These are phyloP conservation scores for Hirundo rustica DNA, from an alignment of 2,797 vertebrate species.

Conservation along the genomic window DNA sequence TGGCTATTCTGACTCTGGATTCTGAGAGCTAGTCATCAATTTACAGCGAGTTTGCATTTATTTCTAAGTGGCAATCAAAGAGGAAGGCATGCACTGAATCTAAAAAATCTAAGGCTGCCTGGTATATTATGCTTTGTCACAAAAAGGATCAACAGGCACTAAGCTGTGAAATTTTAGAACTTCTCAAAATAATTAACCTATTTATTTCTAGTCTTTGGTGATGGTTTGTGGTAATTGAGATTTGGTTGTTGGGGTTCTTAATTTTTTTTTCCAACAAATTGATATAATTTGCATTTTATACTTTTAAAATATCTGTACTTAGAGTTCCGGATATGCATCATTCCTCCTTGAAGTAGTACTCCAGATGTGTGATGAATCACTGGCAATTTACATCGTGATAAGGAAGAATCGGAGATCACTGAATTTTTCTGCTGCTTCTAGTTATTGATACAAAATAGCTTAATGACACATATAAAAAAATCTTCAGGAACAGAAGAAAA, in stretches of 20 bases:
- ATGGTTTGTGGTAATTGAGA: accelerated
- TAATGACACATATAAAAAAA: not conserved
- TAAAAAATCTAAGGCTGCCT: not conserved
- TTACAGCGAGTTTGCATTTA: not conserved
- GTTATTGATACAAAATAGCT: not conserved
- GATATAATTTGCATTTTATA: not conserved
- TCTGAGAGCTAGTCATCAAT: not conserved
- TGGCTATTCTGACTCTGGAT: not conserved
- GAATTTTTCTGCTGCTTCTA: not conserved
- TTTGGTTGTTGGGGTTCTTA: accelerated
- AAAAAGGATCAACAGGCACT: not conserved
- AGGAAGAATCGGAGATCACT: not conserved
- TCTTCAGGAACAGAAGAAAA: not conserved
- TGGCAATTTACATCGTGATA: not conserved
- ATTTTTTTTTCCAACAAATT: not conserved
- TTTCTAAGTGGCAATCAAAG: not conserved
- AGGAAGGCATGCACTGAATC: not conserved
- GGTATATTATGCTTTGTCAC: not conserved
- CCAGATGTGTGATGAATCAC: not conserved
- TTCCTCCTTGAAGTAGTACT: not conserved
- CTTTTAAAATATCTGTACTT: not conserved
- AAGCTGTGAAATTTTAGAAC: not conserved
- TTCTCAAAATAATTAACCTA: not conserved
- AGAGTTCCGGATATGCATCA: not conserved
- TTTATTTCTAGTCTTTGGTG: not conserved